phyloP scores from a whole-genome alignment of 2,888 invertebrate genomes.

The Rotaria macrura region DNA sequence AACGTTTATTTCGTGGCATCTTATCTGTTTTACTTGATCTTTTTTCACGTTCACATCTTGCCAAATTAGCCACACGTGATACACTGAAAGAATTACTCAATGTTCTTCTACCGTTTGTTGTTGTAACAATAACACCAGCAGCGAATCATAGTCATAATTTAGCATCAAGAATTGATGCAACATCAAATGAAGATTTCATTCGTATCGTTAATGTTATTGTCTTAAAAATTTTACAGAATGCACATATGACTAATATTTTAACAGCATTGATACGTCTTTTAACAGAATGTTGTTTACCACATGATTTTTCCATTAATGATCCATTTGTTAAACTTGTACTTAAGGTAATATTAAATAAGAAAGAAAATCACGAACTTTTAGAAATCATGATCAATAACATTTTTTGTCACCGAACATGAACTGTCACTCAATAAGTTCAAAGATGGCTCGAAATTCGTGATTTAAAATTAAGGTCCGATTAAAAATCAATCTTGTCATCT shows the following conservation, averaged over 20 bases:
- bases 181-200: conserved; percentile 4
- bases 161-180: not conserved
- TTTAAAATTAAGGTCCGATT: too few relatives aligned
- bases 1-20: conserved; percentile 13
- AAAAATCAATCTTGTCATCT: too few relatives aligned
- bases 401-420: too few relatives aligned
- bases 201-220: conserved; percentile 31
- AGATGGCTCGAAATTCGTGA: too few relatives aligned
- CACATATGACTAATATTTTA: conserved; percentile 28
- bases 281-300: conserved; percentile 25
- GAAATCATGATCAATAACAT: too few relatives aligned
- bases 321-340: conserved; percentile 30
- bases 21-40: conserved; percentile 11
- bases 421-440: too few relatives aligned
- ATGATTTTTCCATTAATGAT: conserved; percentile 12
- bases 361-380: too few relatives aligned
- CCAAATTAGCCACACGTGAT: not conserved
- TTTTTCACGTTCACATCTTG: not conserved
- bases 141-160: not conserved
- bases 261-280: conserved; percentile 24
- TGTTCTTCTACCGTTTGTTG: not conserved
- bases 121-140: not conserved
- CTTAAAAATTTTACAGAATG: conserved; percentile 26
- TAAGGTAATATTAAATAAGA: not conserved
- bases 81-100: conserved; percentile 8